Evolutionary conservation across 2,888 invertebrate species (phyloP).

Genomic region (Dynastes grantii): DNA sequence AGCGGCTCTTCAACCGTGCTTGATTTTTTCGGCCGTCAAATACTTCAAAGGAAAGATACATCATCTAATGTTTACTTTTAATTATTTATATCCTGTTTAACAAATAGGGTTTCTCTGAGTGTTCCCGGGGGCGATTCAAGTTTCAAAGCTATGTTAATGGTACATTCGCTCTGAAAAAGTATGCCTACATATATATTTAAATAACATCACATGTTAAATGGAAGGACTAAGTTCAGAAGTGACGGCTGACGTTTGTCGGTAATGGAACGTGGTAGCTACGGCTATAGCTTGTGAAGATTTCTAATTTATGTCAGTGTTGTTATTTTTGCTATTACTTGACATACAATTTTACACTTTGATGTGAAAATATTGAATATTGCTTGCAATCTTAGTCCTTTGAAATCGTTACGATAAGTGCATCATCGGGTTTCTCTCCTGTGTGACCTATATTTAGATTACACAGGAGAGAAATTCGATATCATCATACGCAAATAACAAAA

Average conservation of each 20-base stretch:
- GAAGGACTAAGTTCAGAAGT: slow-evolving; percentile 40
- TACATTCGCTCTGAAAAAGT: slow-evolving; percentile 26
- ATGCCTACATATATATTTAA: slow-evolving; percentile 25
- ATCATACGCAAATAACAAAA: too few relatives aligned
- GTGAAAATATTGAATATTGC: too few relatives aligned
- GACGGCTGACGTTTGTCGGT: slow-evolving; percentile 30
- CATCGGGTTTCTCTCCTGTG: too few relatives aligned
- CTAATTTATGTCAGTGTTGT: slow-evolving; percentile 3
- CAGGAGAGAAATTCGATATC: too few relatives aligned
- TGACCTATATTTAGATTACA: too few relatives aligned
- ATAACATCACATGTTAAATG: slow-evolving; percentile 44
- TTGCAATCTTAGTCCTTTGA: too few relatives aligned
- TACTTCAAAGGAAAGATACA: slow-evolving; percentile 51
- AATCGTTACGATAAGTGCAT: too few relatives aligned
- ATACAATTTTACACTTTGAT: too few relatives aligned
- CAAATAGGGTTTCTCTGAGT: slow-evolving; percentile 41
- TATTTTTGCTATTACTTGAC: slow-evolving; percentile 4
- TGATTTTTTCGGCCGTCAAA: slow-evolving; percentile 42
- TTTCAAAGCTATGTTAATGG: slow-evolving; percentile 45
- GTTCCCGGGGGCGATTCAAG: slow-evolving; percentile 41
- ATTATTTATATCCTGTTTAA: slow-evolving; percentile 61
- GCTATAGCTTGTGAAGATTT: slow-evolving; percentile 3
- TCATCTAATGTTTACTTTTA: slow-evolving; percentile 61
- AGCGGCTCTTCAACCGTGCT: slow-evolving; percentile 1
- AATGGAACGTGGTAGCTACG: slow-evolving; percentile 21